A percentile compares a stretch with the other conserved stretches of the same genome.
These are phyloP conservation scores for Odontophorus gujanensis DNA, from an alignment of 2,113 vertebrate species.

Conservation along the genomic window DNA sequence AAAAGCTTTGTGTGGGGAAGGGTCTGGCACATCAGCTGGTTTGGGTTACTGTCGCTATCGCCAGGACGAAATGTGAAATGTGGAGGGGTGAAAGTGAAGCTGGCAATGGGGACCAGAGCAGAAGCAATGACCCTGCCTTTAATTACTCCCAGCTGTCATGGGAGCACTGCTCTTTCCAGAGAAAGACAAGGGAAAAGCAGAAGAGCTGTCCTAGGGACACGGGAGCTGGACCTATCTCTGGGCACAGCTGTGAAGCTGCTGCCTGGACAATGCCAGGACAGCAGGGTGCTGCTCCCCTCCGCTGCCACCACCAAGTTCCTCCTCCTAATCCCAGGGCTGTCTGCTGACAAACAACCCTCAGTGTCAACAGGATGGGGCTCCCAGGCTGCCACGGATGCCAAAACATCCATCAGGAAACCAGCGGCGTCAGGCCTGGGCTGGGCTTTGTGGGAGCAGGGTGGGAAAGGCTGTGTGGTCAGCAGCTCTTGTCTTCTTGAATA, in stretches of 20 bases:
- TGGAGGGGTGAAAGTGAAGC: not conserved
- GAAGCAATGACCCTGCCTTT: not conserved
- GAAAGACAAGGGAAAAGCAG: not conserved
- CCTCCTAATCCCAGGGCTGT: not conserved
- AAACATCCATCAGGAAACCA: not conserved
- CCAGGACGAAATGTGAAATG: not conserved
- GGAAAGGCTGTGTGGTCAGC: not conserved
- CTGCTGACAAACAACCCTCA: not conserved
- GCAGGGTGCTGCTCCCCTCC: not conserved
- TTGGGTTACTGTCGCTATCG: not conserved
- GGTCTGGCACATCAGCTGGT: accelerated
- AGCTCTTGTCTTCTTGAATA: not conserved
- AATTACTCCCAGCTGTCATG: not conserved
- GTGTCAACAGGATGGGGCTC: constrained; percentile 27
- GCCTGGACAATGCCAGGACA: not conserved
- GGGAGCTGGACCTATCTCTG: not conserved
- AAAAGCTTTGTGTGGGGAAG: not conserved
- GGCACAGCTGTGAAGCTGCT: not conserved
- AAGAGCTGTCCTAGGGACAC: not conserved
- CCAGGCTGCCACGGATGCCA: accelerated
- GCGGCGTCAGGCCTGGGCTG: not conserved
- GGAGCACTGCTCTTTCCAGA: not conserved
- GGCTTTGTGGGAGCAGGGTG: not conserved
- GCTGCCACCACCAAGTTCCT: not conserved
- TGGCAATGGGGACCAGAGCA: not conserved